A percentile compares a stretch with the other conserved stretches of the same genome.
Conservation (phyloP, 2,113 vertebrate species). For the Sphyrna mokarran region DNA sequence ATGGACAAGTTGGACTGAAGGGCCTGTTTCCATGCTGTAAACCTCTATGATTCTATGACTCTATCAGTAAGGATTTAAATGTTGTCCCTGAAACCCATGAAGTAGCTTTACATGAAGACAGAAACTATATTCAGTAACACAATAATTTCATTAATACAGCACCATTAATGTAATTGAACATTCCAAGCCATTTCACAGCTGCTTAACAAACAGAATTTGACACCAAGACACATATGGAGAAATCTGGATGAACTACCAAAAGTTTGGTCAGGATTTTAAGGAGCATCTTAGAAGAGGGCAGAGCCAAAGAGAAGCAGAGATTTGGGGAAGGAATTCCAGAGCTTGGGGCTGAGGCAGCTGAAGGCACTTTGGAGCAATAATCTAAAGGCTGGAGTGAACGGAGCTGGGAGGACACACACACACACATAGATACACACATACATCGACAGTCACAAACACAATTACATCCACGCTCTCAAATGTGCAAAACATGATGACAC, state of each 20-base stretch:
- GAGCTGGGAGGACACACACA: background rate
- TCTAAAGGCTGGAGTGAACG: background rate
- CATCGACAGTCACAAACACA: too few species aligned
- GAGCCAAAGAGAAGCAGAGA: background rate
- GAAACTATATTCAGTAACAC: background rate
- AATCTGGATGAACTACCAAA: background rate
- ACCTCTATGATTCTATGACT: too few species aligned
- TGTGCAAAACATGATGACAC: too few species aligned
- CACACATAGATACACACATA: too few species aligned
- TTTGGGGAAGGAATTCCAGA: too few species aligned
- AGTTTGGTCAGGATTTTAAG: background rate
- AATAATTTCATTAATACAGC: too few species aligned
- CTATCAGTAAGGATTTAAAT: background rate
- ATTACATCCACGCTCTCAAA: too few species aligned
- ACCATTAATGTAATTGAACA: too few species aligned
- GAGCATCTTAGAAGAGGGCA: background rate
- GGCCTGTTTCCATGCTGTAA: too few species aligned
- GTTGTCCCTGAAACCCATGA: background rate
- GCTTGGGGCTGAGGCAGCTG: background rate
- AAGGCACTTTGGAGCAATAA: background rate
- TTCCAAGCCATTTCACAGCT: background rate
- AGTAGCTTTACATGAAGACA: background rate
- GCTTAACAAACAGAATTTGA: background rate
- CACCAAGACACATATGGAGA: background rate
- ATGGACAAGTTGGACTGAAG: too few species aligned